Conservation (phyloP, 2,888 invertebrate species). For the Catocala fraxini region DNA sequence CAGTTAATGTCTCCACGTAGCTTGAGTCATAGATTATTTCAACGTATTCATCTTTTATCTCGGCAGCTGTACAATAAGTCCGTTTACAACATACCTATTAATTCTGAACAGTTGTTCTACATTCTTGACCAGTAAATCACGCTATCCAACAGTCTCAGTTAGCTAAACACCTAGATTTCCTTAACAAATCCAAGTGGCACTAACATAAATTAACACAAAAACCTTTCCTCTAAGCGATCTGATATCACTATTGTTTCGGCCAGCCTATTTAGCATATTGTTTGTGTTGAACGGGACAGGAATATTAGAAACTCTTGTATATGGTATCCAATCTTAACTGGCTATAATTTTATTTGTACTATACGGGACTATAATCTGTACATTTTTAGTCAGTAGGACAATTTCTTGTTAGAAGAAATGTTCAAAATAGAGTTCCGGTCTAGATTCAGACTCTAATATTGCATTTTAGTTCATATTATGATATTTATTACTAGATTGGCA, state of each 20-base stretch:
- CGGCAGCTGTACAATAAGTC: slow-evolving; percentile 7
- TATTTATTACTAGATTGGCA: no score
- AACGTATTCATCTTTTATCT: slow-evolving; percentile 11
- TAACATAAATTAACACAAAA: slow-evolving; percentile 65
- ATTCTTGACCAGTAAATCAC: slow-evolving; percentile 34
- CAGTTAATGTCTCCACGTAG: not conserved
- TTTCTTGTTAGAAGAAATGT: no score
- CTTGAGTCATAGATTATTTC: slow-evolving; percentile 9
- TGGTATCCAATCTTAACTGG: not conserved
- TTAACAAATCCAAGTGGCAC: slow-evolving; percentile 54
- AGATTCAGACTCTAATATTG: no score
- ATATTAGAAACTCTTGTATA: slow-evolving; percentile 18
- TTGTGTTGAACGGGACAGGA: slow-evolving; percentile 27
- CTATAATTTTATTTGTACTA: no score
- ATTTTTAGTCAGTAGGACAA: no score
- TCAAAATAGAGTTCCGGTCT: no score
- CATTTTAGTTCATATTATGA: no score
- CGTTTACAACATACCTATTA: slow-evolving; percentile 11
- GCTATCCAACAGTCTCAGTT: slow-evolving; percentile 43
- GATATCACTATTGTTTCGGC: slow-evolving; percentile 65
- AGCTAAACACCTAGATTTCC: slow-evolving; percentile 47
- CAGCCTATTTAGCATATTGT: slow-evolving; percentile 60
- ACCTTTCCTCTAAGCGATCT: slow-evolving; percentile 61
- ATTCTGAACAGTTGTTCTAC: slow-evolving; percentile 8
- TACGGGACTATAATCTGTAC: no score